These are phyloP conservation scores for Chelon labrosus DNA, from an alignment of 2,797 vertebrate genomes.

Conservation along the genomic window DNA sequence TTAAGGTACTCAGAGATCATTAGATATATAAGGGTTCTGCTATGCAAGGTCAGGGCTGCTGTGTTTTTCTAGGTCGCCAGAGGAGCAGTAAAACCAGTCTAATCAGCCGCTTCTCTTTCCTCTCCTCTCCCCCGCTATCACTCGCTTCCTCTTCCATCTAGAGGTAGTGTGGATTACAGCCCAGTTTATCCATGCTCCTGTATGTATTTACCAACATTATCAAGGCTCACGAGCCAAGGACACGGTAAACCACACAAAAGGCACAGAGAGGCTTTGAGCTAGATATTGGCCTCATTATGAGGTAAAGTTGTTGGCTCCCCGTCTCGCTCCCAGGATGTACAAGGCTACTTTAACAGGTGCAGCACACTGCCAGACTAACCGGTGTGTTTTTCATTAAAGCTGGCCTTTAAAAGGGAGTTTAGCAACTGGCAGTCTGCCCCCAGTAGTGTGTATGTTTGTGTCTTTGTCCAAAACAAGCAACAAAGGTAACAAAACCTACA, in stretches of 20 bases:
- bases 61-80: conserved; percentile 79
- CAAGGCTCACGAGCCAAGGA: conserved; percentile 77
- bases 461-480: conserved; percentile 6
- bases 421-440: conserved; percentile 57
- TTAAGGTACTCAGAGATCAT: conserved; percentile 86
- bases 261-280: conserved; percentile 65
- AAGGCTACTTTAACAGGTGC: conserved; percentile 78
- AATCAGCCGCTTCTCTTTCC: conserved; percentile 74
- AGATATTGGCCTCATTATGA: conserved; percentile 75
- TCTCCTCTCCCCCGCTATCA: conserved; percentile 29
- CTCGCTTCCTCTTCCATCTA: conserved; percentile 61
- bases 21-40: conserved; percentile 82
- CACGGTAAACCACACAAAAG: conserved; percentile 66
- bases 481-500: neutral
- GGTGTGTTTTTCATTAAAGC: conserved; percentile 70
- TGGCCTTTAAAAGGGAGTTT: conserved; percentile 65
- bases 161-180: conserved; percentile 73
- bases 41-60: conserved; percentile 84
- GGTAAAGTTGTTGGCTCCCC: conserved; percentile 67
- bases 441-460: conserved; percentile 34
- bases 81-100: conserved; percentile 78
- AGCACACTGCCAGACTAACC: conserved; percentile 45
- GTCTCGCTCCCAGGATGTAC: conserved; percentile 53
- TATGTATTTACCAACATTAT: conserved; percentile 78
- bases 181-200: conserved; percentile 66